Conservation (phyloP, 2,797 vertebrate genomes). For the Salarias fasciatus region DNA sequence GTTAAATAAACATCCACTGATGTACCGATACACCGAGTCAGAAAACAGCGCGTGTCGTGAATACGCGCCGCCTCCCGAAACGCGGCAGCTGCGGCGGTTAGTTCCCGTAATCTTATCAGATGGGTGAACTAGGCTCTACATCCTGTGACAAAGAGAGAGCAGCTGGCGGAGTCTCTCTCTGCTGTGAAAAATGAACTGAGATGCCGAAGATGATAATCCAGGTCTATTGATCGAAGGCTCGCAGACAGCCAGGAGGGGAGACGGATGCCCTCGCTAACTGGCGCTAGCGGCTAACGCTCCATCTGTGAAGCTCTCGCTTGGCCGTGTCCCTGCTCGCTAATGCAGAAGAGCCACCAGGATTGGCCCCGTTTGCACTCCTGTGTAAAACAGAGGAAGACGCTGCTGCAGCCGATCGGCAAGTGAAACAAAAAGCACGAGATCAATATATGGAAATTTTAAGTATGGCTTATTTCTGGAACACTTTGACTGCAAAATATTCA, state of each 20-base stretch:
- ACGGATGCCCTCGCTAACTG: conserved; percentile 53
- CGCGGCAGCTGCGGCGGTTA: conserved; percentile 49
- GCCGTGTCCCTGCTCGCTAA: conserved; percentile 10
- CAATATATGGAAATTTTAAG: too few species aligned
- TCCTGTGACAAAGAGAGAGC: conserved; percentile 61
- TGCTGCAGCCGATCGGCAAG: too few species aligned
- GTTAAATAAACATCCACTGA: too few species aligned
- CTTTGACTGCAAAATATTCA: too few species aligned
- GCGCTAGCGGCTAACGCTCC: conserved; percentile 48
- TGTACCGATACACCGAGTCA: conserved; percentile 9
- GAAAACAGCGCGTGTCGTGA: conserved; percentile 7
- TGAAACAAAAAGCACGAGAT: too few species aligned
- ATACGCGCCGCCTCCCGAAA: conserved; percentile 6
- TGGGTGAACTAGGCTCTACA: conserved; percentile 37
- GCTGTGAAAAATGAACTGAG: conserved; percentile 62
- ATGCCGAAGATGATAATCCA: conserved; percentile 65
- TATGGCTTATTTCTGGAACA: not conserved
- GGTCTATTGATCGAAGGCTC: conserved; percentile 63
- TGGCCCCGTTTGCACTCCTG: not conserved
- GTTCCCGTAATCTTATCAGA: conserved; percentile 59
- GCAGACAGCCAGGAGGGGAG: conserved; percentile 39
- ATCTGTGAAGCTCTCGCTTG: conserved; percentile 24
- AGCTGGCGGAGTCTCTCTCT: conserved; percentile 50
- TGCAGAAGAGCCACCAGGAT: not conserved
- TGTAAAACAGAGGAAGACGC: not conserved